Percentiles rank a stretch among this genome's conserved stretches.
Conservation (phyloP, 2,113 vertebrate species). For the Equus przewalskii region DNA sequence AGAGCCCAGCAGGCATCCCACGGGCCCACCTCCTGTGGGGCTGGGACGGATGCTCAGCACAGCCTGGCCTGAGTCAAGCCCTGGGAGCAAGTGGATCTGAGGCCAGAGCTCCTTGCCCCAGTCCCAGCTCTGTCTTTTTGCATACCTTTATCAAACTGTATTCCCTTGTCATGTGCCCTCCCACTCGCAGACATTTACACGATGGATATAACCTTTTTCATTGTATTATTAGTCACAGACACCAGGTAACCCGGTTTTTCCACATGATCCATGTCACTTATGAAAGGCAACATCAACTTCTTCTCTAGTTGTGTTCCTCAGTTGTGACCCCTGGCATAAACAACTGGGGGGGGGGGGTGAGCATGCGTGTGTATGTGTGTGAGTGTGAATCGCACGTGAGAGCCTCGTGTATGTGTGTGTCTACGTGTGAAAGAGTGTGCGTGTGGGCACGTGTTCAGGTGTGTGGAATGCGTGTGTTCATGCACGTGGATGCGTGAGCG, state of each 20-base stretch:
- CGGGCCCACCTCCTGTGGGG: no score
- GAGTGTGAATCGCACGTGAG: neutral
- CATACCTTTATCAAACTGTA: neutral
- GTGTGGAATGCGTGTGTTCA: neutral
- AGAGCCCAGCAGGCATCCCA: neutral
- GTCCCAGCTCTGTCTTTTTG: neutral
- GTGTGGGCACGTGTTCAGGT: no score
- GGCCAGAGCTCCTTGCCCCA: neutral
- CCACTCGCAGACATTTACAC: neutral
- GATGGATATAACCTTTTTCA: slow-evolving; percentile 2
- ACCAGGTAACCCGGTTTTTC: slow-evolving; percentile 57
- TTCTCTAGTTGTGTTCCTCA: neutral
- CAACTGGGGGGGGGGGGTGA: neutral
- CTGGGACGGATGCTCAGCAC: neutral
- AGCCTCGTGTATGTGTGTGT: neutral
- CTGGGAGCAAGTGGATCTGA: neutral
- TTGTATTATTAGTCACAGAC: slow-evolving; percentile 46
- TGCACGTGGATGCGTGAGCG: accelerated
- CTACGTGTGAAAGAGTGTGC: neutral
- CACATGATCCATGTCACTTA: neutral
- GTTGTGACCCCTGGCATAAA: neutral
- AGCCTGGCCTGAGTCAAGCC: neutral
- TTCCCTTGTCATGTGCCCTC: neutral
- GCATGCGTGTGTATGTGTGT: accelerated
- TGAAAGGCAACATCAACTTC: neutral